Conservation (phyloP, 2,888 invertebrate genomes). For the Eupithecia exiguata region DNA sequence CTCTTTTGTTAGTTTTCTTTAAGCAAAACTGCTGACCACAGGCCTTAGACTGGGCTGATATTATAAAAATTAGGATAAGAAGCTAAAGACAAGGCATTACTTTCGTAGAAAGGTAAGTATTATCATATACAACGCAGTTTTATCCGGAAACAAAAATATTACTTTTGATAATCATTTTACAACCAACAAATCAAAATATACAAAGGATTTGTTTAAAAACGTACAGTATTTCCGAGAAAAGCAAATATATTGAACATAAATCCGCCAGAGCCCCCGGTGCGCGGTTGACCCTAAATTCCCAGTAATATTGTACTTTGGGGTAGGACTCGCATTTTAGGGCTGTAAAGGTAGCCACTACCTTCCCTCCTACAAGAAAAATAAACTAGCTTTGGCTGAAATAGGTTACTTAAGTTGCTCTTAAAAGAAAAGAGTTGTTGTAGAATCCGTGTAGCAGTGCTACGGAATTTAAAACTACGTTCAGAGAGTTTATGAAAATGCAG, state of each 20-base stretch:
- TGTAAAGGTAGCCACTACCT: conserved; percentile 40
- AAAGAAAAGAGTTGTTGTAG: background rate
- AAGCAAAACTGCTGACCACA: too few relatives aligned
- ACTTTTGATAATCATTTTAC: background rate
- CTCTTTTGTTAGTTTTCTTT: too few relatives aligned
- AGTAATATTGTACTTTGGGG: conserved; percentile 47
- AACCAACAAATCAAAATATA: conserved; percentile 24
- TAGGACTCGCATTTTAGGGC: conserved; percentile 50
- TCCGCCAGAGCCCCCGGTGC: conserved; percentile 51
- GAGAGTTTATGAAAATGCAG: background rate
- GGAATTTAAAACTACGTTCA: background rate
- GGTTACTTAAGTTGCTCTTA: background rate
- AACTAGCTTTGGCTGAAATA: conserved; percentile 4
- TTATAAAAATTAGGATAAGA: too few relatives aligned
- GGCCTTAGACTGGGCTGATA: too few relatives aligned
- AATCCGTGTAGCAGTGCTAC: background rate
- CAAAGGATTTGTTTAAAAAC: conserved; percentile 40
- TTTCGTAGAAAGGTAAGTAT: too few relatives aligned
- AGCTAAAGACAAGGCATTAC: too few relatives aligned
- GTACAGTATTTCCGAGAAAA: conserved; percentile 49
- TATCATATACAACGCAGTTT: background rate
- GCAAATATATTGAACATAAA: conserved; percentile 51
- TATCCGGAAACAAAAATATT: background rate
- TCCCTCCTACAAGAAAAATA: conserved; percentile 23
- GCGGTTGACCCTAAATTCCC: conserved; percentile 49